A percentile compares a stretch with the other conserved stretches of the same genome.
phyloP scores from a whole-genome alignment of 2,888 invertebrate genomes.

The Hoplodrina ambigua region DNA sequence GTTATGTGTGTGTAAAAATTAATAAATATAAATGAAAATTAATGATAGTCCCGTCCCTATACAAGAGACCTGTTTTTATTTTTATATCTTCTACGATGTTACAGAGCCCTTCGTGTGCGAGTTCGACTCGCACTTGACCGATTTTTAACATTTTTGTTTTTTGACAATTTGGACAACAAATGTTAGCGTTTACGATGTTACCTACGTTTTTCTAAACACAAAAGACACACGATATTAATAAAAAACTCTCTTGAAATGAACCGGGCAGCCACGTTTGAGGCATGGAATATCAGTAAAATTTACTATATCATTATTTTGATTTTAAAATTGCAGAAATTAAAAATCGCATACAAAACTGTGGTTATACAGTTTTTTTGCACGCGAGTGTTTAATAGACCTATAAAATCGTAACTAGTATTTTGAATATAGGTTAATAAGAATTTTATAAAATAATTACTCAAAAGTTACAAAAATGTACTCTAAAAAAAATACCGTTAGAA shows the following conservation, averaged over 20 bases:
- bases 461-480: too few species aligned
- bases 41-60: too few species aligned
- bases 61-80: too few species aligned
- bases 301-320: not conserved
- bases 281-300: not conserved
- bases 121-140: too few species aligned
- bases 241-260: not conserved
- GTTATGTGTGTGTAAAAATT: too few species aligned
- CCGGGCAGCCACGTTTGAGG: not conserved
- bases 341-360: slow-evolving; percentile 13
- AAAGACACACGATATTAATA: slow-evolving; percentile 3
- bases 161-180: too few species aligned
- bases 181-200: not conserved
- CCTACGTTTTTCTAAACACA: not conserved
- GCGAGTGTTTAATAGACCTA: slow-evolving; percentile 18
- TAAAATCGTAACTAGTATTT: too few species aligned
- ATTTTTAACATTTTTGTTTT: too few species aligned
- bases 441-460: not conserved
- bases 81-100: too few species aligned
- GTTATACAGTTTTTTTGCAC: slow-evolving; percentile 19
- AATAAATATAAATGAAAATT: too few species aligned
- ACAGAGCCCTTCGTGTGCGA: too few species aligned
- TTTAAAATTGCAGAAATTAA: not conserved
- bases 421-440: not conserved
- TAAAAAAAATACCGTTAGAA: too few species aligned